Evolutionary conservation across 2,888 invertebrate genomes (phyloP).

Genomic region (Diadegma fenestrale): DNA sequence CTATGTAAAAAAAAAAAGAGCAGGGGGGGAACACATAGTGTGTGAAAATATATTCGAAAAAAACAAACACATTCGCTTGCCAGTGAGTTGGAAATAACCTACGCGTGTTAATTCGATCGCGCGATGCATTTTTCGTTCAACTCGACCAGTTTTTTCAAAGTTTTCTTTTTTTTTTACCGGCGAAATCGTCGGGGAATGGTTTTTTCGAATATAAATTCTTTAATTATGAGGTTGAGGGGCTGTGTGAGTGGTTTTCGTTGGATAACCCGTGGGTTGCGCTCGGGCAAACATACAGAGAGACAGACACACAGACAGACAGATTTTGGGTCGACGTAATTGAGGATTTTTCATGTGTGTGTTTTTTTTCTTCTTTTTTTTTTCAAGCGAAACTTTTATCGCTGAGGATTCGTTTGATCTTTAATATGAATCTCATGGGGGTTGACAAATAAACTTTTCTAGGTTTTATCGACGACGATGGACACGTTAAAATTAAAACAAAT

Average conservation of each 20-base stretch:
- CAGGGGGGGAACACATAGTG: not conserved
- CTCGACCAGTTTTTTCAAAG: not conserved
- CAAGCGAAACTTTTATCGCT: not conserved
- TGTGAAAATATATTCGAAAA: constrained; percentile 39
- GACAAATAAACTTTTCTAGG: constrained; percentile 67
- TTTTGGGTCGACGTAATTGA: constrained; percentile 18
- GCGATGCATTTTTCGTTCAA: not conserved
- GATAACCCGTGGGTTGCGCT: constrained; percentile 58
- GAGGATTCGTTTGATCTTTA: not conserved
- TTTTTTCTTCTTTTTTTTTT: constrained; percentile 22
- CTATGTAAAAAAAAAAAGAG: not conserved
- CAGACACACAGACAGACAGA: constrained; percentile 59
- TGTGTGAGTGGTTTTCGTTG: constrained; percentile 20
- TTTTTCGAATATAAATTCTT: constrained; percentile 36
- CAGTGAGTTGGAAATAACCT: not conserved
- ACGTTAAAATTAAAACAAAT: constrained; percentile 56
- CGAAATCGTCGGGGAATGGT: not conserved
- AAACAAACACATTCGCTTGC: constrained; percentile 4
- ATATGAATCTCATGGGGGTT: constrained; percentile 72
- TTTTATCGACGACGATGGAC: constrained; percentile 53
- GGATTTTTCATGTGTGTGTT: no score
- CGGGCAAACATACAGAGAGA: constrained; percentile 64
- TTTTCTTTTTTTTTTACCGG: not conserved
- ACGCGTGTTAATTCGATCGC: not conserved
- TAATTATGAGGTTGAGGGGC: not conserved